Evolutionary conservation across 2,888 invertebrate genomes (phyloP), one percentile per base, ranked within the genome.

Genomic region (Sphinx pinastri): DNA sequence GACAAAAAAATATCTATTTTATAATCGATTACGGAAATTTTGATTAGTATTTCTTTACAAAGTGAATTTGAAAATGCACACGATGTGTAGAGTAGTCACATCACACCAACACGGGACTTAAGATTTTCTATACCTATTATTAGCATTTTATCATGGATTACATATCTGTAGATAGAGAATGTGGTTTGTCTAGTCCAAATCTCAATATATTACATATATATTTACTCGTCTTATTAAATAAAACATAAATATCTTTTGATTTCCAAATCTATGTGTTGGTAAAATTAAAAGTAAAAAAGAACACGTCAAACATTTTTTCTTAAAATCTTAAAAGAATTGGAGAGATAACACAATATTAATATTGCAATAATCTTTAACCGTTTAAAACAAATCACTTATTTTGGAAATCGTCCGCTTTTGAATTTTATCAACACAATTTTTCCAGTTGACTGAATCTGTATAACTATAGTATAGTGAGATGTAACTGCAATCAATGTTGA

Each of bases 101-200:
- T 89, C 86, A 90, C 88, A 78, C 84, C 80, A 81, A 88, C 90
- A 91, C 88, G 88, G 86, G 88, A 88, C 82, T 89, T 55, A 91
- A 92, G 90, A 89, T 90, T 92, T 92, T 93, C 87, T 91, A 91
- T 84, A 67, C 54, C 52, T 69, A 82, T 25, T 87, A 89, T 91
- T 93, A 93, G 91, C 88, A 89, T 92, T 76, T 92, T 94, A 94
- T 94, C 94, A 93, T 94, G 90, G 92, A 92, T 93, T 89, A 94
- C 94, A 94, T 94, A 94, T 94, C 94, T 94, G 91, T 94, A 94
- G 94, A 91, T 94, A 93, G 94, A 92, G 78, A 88, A 93, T 89
- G 92, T 92, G 93, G 89, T 92, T 92, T 92, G 91, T 91, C 91
- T 94, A 93, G 93, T 93, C 89, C 94, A 93, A 93, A 92, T 91